Conservation (phyloP, 2,888 invertebrate genomes). For the Vanessa cardui region DNA sequence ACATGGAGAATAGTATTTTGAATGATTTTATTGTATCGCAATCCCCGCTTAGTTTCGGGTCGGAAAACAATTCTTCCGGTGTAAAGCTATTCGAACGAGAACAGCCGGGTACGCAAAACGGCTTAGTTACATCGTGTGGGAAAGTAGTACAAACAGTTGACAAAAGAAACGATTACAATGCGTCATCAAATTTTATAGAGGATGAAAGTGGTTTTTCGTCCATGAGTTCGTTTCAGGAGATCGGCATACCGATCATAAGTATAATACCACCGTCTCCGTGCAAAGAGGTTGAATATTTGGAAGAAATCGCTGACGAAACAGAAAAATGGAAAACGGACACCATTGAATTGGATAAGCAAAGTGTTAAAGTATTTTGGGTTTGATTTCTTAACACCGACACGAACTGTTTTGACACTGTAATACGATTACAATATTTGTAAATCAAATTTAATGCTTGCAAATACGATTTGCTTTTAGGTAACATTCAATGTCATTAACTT, state of each 20-base stretch:
- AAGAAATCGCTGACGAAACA: slow-evolving; percentile 57
- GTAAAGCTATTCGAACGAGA: slow-evolving; percentile 54
- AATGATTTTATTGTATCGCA: slow-evolving; percentile 54
- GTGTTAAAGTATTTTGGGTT: slow-evolving; percentile 78
- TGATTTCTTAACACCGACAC: slow-evolving; percentile 46
- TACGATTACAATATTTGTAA: slow-evolving; percentile 3
- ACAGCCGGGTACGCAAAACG: slow-evolving; percentile 39
- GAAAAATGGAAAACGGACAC: slow-evolving; percentile 67
- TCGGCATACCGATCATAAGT: slow-evolving; percentile 86
- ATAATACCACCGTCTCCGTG: slow-evolving; percentile 77
- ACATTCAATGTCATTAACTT: slow-evolving; percentile 16
- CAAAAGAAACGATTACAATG: slow-evolving; percentile 62
- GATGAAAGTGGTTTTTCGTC: slow-evolving; percentile 94
- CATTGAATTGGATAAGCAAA: slow-evolving; percentile 66
- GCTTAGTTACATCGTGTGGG: slow-evolving; percentile 41
- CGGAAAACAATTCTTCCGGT: slow-evolving; percentile 56
- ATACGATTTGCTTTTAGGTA: slow-evolving; percentile 22
- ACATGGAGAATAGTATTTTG: slow-evolving; percentile 50
- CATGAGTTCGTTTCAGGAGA: slow-evolving; percentile 92
- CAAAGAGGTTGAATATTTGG: slow-evolving; percentile 67
- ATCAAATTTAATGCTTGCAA: slow-evolving; percentile 11
- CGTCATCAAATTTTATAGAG: slow-evolving; percentile 78
- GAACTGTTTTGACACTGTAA: background rate
- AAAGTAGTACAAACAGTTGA: slow-evolving; percentile 50
- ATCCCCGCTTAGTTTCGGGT: slow-evolving; percentile 52